Evolutionary conservation across 2,113 vertebrate genomes (phyloP), one percentile per base, ranked within the genome.

Genomic region (Scomber japonicus): DNA sequence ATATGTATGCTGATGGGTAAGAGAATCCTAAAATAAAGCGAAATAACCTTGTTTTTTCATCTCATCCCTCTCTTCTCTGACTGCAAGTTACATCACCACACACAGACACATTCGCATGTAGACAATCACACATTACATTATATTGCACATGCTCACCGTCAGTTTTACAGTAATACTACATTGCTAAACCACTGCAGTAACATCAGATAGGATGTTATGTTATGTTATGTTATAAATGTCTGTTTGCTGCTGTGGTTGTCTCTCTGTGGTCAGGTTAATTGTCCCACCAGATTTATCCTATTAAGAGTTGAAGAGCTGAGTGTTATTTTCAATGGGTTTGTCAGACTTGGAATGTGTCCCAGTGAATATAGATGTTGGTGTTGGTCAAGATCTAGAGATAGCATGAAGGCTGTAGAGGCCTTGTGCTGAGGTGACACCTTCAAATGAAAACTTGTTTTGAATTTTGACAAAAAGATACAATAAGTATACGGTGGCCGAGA

Each of bases 361-460:
- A n/a, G 17, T 24, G 13, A 21, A 27, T 4, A 53, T 3, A 53
- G 19, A 55, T 11, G 27, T 13, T 15, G 11, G 3, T 59, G 21
- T 59, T 46, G 6, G 21, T 55, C 17, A 60, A 71, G 11, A 0
- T 16, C 48, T 55, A 0, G 14, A 49, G 35, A 50, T 51, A 15
- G 53, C 31, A 13, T 1, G 3, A 57, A 15, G 49, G 19, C 56
- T 30, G 24, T 1, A 1, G 57, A 74, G n/a, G 63, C 21, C 13
- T 60, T 15, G 14, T 66, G 27, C 50, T 63, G 13, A 16, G 57
- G 11, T 44, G 66, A 75, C 13, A 64, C 48, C 15, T 73, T 35
- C 50, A 16, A 55, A 71, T 67, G 49, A 53, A 8, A 71, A 51
- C 10, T 40, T 9, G 24, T 27, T 59, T 63, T 11, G 61, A 61